Evolutionary conservation across 2,797 vertebrate genomes (phyloP), one percentile per base, ranked within the genome.

Genomic region (Aplochiton taeniatus): DNA sequence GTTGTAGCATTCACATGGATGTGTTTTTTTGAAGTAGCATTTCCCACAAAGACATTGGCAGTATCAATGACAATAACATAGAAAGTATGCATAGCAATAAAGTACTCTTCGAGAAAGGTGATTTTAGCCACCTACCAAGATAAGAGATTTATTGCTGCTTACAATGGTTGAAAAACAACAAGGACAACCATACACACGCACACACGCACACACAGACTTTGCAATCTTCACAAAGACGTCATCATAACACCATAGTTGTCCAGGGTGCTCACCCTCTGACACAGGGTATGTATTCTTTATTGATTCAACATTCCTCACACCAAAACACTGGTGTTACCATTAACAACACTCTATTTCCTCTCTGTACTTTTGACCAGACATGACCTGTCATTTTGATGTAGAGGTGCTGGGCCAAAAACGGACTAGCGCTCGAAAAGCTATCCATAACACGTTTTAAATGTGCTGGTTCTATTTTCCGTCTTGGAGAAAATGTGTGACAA

Each of bases 51-150:
- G 72, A 12, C 31, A 68, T 17, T 73, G 79, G 79, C 53, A 74
- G 60, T 70, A 62, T 51, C 51, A 69, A 70, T 17, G 61, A 55
- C 62, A 45, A 56, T 74, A 58, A 9, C 13, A 53, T 74, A 63
- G 78, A 77, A 85, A 78, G 66, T 77, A 76, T 65, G 59, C 77
- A 85, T 75, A 64, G 41, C 61, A 72, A 74, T 80, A 69, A 71
- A 72, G 63, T 43, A 9, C 31, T 46, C 43, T 16, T 11, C 56
- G 55, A 56, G 71, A 66, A 68, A 68, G 62, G 51, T 53, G 41
- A 68, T 48, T 1, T 65, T 53, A 13, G 60, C 70, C 47, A 53
- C 66, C 11, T 18, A 65, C 44, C 47, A 31, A 31, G 31, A 31
- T 31, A 31, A 31, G 31, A 31, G 31, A 2, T 31, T 31, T 31